phyloP scores from a whole-genome alignment of 2,113 vertebrate species.

The Collichthys lucidus region DNA sequence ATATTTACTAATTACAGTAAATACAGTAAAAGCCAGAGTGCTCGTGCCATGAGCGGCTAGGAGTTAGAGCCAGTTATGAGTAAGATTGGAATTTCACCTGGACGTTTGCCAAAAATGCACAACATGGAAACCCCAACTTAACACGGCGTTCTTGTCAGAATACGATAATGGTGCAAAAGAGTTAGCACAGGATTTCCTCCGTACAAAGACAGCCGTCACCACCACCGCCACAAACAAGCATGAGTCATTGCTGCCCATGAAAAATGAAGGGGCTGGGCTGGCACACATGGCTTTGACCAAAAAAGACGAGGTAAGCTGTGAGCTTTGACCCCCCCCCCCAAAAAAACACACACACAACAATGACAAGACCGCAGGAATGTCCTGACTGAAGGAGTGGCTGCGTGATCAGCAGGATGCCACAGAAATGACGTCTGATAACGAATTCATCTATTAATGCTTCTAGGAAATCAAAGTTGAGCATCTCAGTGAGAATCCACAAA shows the following conservation, averaged over 20 bases:
- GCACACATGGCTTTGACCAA: conserved; percentile 44
- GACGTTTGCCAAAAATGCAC: conserved; percentile 20
- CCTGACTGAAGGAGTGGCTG: conserved; percentile 15
- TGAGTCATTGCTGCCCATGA: conserved; percentile 46
- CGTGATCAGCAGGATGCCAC: not conserved
- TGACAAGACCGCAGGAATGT: conserved; percentile 54
- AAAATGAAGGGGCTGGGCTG: conserved; percentile 18
- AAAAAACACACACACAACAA: conserved; percentile 34
- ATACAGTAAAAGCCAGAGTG: not conserved
- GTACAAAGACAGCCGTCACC: conserved; percentile 17
- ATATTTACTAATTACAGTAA: not conserved
- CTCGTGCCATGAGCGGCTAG: not conserved
- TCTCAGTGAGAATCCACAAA: no score
- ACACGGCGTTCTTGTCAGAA: conserved; percentile 1
- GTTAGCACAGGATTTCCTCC: conserved; percentile 60
- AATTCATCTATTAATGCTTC: not conserved
- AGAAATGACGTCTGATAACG: not conserved
- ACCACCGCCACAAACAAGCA: conserved; percentile 2
- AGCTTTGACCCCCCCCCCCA: conserved; percentile 41
- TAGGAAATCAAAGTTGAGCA: no score
- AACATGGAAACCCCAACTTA: conserved; percentile 44
- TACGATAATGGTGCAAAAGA: conserved; percentile 34
- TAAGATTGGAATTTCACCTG: conserved; percentile 38
- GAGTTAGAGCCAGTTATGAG: conserved; percentile 1
- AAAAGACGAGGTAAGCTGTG: conserved; percentile 51